Evolutionary conservation across 2,113 vertebrate species (phyloP), one percentile per base, ranked within the genome.

Genomic region (Solea solea): DNA sequence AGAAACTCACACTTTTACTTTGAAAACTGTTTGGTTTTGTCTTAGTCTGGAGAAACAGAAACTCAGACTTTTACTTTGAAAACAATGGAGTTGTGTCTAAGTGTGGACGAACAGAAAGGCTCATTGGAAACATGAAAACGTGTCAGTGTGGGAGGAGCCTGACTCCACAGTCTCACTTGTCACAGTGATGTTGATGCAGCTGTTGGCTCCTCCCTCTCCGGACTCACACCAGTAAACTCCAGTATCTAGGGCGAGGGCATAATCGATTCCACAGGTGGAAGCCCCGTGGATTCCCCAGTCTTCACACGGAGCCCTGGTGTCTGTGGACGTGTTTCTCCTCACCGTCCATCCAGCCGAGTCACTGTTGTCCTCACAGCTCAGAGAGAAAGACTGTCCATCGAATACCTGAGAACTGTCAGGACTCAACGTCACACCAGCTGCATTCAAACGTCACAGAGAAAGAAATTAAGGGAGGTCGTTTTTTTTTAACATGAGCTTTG

Each of bases 141-240:
- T 34, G 34, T 34, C 34, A 34, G 34, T 34, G 11, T 48, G 45
- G 45, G 45, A 1, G 45, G 45, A 48, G 45, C 11, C 12, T 45
- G 45, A 5, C 34, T 34, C 34, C 34, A 34, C 11, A 14, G 45
- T 27, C 52, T 74, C 44, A 74, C 71, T 54, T 45, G 21, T 34
- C 39, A 82, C 51, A 15, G n/a, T 78, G 65, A 82, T 28, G 64
- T 4, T 65, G 65, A 82, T 13, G 54, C 1, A 25, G 39, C 46
- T 52, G 39, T 64, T 69, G 27, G 69, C 48, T n/a, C 13, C 54
- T 39, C 51, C 60, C 59, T 77, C 54, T 28, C 16, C 61, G 61
- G 68, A 71, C 61, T 78, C 68, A 55, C 75, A 77, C 75, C 75
- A 78, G 67, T 78, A 75, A 28, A 62, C 64, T 69, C 57, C 57